phyloP scores from a whole-genome alignment of 2,797 vertebrate species.

The Tragelaphus oryx region DNA sequence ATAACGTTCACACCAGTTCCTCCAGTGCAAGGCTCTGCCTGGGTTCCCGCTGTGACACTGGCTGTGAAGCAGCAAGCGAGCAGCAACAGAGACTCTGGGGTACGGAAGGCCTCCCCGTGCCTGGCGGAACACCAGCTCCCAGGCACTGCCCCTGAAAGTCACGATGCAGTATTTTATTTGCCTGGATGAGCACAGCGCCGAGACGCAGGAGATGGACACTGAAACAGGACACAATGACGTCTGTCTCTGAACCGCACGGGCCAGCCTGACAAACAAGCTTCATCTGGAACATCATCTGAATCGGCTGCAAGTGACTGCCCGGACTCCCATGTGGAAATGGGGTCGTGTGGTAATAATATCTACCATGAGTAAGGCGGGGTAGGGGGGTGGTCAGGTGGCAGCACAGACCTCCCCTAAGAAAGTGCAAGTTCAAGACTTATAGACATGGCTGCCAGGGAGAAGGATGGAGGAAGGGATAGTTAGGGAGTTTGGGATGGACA shows the following conservation, averaged over 20 bases:
- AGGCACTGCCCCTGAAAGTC: neutral
- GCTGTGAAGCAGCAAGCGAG: neutral
- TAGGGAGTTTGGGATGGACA: neutral
- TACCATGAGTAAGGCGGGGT: neutral
- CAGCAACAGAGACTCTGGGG: neutral
- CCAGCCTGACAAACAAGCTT: neutral
- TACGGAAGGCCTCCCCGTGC: fast-evolving
- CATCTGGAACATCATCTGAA: neutral
- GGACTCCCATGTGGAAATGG: neutral
- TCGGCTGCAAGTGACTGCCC: neutral
- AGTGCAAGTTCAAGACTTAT: neutral
- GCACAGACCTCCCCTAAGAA: neutral
- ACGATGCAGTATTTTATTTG: neutral
- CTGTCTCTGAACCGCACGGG: neutral
- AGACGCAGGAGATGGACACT: neutral
- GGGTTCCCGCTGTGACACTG: neutral
- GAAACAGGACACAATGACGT: neutral
- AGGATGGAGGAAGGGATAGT: neutral
- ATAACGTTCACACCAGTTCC: neutral
- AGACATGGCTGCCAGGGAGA: neutral
- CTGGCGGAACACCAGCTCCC: neutral
- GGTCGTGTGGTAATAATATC: neutral
- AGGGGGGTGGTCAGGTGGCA: neutral
- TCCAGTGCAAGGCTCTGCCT: neutral
- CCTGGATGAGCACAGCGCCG: neutral